Base-by-base conservation (phyloP, 2,888 invertebrate genomes). In the Cylloceria caligata region DNA sequence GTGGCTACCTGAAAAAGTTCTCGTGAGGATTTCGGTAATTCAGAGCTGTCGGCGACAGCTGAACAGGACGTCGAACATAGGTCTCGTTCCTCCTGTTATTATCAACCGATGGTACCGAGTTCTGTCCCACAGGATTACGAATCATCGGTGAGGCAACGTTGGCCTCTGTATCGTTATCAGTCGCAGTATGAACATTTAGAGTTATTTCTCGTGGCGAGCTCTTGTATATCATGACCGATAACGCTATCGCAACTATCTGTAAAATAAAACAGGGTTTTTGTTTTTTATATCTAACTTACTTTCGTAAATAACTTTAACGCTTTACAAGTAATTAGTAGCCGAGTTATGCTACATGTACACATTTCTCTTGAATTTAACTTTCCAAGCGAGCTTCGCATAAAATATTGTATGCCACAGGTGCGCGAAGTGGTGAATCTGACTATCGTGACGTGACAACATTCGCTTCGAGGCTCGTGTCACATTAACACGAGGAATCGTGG, bases 21-120 rank as follows among this genome's bases (percentile, higher is more conserved):
- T 79, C 83, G 71, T 81, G 81, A 11, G 79, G 64, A 30, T 69
- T 84, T 24, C 68, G 73, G 19, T 80, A 80, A 34, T 57, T 57
- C 9, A 82, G 60, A 7, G 67, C 60, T 0, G 71, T 19, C 19
- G n/a, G n/a, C n/a, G 74, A 65, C 7, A 30, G 36, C 11, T 71
- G 71, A 4, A 39, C 47, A 2, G 84, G 78, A 21, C 78, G 80
- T 47, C 82, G 68, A 1, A 80, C 62, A 39, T 83, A 84, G 11
- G n/a, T n/a, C n/a, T n/a, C n/a, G 45, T 13, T 19, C 27, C n/a
- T n/a, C n/a, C n/a, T n/a, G n/a, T n/a, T 27, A 42, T 67, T 72
- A 65, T 47, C 67, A 21, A 76, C 49, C 4, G 76, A 0, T 5
- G 72, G 13, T 30, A 47, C 45, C 42, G 69, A 19, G 13, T 45